Evolutionary conservation across 2,113 vertebrate genomes (phyloP).

Genomic region (Cheilinus undulatus): DNA sequence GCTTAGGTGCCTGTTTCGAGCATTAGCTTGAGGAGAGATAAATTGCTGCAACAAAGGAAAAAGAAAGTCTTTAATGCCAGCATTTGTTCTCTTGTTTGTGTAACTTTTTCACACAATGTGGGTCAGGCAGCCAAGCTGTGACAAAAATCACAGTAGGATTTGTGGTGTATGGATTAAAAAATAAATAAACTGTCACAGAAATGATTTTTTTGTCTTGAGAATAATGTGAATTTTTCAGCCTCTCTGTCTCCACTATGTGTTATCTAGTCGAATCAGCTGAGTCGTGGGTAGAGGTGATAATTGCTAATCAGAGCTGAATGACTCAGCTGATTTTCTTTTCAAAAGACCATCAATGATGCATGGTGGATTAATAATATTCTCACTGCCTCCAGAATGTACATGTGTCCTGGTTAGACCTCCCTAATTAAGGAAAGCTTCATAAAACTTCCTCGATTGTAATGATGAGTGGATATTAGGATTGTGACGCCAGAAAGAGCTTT

Average conservation of each 20-base stretch:
- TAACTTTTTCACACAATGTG: constrained; percentile 43
- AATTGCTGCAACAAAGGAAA: constrained; percentile 40
- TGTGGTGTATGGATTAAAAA: not conserved
- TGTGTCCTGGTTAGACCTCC: constrained; percentile 61
- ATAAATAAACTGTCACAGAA: constrained; percentile 9
- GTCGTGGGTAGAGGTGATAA: constrained; percentile 59
- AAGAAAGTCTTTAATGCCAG: constrained; percentile 18
- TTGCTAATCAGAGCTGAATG: constrained; percentile 62
- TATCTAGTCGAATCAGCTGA: constrained; percentile 54
- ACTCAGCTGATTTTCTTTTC: constrained; percentile 66
- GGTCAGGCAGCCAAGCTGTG: constrained; percentile 40
- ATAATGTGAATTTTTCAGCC: constrained; percentile 11
- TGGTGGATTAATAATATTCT: constrained; percentile 64
- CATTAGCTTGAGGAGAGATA: constrained; percentile 33
- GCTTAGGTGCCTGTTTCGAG: constrained; percentile 27
- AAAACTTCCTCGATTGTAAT: constrained; percentile 57
- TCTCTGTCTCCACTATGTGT: constrained; percentile 16
- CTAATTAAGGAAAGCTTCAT: constrained; percentile 67
- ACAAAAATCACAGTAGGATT: constrained; percentile 20
- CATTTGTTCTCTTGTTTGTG: constrained; percentile 41
- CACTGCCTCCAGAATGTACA: constrained; percentile 49
- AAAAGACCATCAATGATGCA: constrained; percentile 65
- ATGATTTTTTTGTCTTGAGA: constrained; percentile 19
- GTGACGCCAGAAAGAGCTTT: constrained; percentile 49
- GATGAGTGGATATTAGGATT: constrained; percentile 53